Conservation (phyloP, 2,113 vertebrate species). For the Chelonoidis abingdonii region DNA sequence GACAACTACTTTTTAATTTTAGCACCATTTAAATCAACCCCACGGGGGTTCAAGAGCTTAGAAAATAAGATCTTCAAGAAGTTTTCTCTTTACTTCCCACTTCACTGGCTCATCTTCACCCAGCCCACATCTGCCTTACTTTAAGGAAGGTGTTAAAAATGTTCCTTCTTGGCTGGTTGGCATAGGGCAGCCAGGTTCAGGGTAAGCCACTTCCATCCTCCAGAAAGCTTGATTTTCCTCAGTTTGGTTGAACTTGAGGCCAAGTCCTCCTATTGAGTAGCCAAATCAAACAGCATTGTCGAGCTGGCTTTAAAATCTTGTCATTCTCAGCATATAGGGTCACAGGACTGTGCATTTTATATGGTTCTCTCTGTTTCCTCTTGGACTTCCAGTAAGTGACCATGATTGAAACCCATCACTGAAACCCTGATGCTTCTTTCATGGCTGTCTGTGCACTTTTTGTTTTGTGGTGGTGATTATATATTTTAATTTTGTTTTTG, state of each 20-base stretch:
- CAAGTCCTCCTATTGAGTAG: not conserved
- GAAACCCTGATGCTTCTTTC: not conserved
- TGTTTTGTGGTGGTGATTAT: not conserved
- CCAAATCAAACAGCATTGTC: not conserved
- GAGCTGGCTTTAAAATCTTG: not conserved
- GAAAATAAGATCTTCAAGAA: not conserved
- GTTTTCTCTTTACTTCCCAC: not conserved
- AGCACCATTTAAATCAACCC: not conserved
- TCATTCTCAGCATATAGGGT: not conserved
- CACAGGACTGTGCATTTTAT: not conserved
- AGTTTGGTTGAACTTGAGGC: conserved; percentile 1
- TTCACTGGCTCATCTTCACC: not conserved
- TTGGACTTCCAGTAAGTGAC: not conserved
- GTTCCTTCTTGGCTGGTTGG: conserved; percentile 15
- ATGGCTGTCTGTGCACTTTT: not conserved
- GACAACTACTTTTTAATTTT: not conserved
- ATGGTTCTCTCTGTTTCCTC: not conserved
- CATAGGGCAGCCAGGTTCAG: not conserved
- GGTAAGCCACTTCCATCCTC: conserved; percentile 30
- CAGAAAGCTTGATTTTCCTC: conserved; percentile 8
- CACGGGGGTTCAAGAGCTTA: not conserved
- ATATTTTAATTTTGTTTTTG: not conserved
- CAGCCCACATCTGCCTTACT: not conserved
- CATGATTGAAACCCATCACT: not conserved
- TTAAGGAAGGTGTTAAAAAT: not conserved